A percentile compares a stretch with the other conserved stretches of the same genome.
These are phyloP conservation scores for Megaceryle torquata DNA, from an alignment of 2,113 vertebrate species.

Conservation along the genomic window DNA sequence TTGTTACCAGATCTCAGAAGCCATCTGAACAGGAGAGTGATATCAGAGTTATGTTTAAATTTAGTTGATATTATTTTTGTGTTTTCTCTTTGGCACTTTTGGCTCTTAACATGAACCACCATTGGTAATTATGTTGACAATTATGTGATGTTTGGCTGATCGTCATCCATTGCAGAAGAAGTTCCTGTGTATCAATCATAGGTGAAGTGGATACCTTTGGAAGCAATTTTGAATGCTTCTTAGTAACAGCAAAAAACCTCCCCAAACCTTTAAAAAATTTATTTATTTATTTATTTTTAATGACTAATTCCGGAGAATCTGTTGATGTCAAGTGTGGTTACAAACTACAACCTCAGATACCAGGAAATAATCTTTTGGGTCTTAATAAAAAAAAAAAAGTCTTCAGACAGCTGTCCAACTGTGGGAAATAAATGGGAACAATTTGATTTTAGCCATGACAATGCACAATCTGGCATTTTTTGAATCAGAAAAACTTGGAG, in stretches of 20 bases:
- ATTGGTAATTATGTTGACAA: not conserved
- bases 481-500: constrained; percentile 72
- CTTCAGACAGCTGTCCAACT: constrained; percentile 55
- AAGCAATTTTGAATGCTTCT: not conserved
- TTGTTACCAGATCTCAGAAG: not conserved
- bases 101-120: not conserved
- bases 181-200: not conserved
- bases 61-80: not conserved
- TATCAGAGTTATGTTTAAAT: not conserved
- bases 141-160: not conserved
- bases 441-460: constrained; percentile 75
- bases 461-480: constrained; percentile 73
- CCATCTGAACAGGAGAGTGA: not conserved
- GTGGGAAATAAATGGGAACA: constrained; percentile 66
- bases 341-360: not conserved
- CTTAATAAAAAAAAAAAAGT: constrained; percentile 36
- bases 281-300: not conserved
- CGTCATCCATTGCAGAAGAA: not conserved
- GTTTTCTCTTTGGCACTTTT: not conserved
- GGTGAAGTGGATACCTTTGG: not conserved
- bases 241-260: not conserved
- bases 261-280: not conserved
- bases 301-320: constrained; percentile 6
- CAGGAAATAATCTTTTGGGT: constrained; percentile 56
- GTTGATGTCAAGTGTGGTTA: not conserved